These are phyloP conservation scores for Drosophila prostipennis DNA, from an alignment of 2,888 invertebrate genomes.

Conservation along the genomic window DNA sequence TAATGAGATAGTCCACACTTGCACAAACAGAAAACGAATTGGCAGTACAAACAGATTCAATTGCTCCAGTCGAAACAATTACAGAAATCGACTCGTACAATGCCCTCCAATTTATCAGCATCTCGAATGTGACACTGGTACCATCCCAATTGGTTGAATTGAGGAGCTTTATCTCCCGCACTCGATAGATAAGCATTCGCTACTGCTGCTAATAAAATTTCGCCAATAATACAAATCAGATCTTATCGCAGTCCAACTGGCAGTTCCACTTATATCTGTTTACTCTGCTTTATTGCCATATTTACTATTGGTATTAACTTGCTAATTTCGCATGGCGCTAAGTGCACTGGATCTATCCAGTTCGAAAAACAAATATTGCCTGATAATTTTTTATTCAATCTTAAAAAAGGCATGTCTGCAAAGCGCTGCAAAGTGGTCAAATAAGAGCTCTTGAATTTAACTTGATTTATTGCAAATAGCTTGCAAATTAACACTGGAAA, in stretches of 20 bases:
- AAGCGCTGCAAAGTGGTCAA: constrained; percentile 15
- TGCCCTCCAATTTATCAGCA: constrained; percentile 32
- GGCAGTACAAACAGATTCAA: constrained; percentile 21
- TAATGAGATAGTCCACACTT: constrained; percentile 8
- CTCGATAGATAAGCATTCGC: constrained; percentile 31
- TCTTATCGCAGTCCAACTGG: constrained; percentile 36
- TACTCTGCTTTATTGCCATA: constrained; percentile 31
- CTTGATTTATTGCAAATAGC: constrained; percentile 21
- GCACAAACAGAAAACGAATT: constrained; percentile 10
- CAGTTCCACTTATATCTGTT: constrained; percentile 20
- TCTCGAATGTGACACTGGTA: constrained; percentile 7
- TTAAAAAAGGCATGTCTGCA: constrained; percentile 1
- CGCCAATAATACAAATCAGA: constrained; percentile 34
- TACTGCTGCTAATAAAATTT: constrained; percentile 28
- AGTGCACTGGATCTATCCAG: constrained; percentile 77
- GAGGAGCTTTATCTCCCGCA: constrained; percentile 7
- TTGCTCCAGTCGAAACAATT: constrained; percentile 25
- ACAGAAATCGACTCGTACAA: constrained; percentile 19
- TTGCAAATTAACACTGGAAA: constrained; percentile 58
- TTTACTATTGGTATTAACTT: constrained; percentile 50
- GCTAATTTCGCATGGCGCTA: constrained; percentile 59
- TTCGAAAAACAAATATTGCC: constrained; percentile 62
- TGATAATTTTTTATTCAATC: constrained; percentile 43
- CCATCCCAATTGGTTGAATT: constrained; percentile 14
- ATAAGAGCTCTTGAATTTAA: constrained; percentile 28